Percentiles rank a stretch among this genome's conserved stretches.
Evolutionary conservation across 2,888 invertebrate genomes (phyloP).

Genomic region (Phytoseiulus persimilis): DNA sequence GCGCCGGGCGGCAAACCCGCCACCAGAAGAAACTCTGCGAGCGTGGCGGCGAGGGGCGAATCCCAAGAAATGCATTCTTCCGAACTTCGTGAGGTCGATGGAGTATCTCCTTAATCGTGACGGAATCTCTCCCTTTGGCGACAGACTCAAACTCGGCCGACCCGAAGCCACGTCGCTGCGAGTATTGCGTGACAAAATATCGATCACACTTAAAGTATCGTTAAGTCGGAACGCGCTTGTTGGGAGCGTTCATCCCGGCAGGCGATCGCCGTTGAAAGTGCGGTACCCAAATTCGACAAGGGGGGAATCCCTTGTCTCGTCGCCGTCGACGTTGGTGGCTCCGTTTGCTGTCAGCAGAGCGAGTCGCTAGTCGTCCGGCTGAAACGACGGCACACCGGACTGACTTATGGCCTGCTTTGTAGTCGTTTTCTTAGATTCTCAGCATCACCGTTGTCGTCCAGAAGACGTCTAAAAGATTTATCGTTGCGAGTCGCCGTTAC

Average conservation of each 20-base stretch:
- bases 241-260: not conserved
- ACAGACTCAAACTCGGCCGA: not conserved
- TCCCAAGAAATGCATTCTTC: not conserved
- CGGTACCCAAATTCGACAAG: not conserved
- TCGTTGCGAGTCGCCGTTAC: not conserved
- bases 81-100: not conserved
- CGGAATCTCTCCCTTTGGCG: not conserved
- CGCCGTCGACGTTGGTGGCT: not conserved
- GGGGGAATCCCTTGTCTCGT: not conserved
- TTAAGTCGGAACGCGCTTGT: conserved; percentile 7
- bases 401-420: conserved; percentile 38
- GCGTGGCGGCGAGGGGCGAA: not conserved
- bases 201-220: conserved; percentile 24
- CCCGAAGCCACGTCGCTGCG: not conserved
- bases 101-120: not conserved
- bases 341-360: not conserved
- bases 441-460: not conserved
- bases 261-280: not conserved
- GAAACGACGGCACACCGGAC: not conserved
- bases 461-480: not conserved
- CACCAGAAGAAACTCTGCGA: not conserved
- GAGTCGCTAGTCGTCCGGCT: not conserved
- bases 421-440: conserved; percentile 23
- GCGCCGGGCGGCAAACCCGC: not conserved
- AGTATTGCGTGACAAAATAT: not conserved